Evolutionary conservation across 2,113 vertebrate genomes (phyloP), one percentile per base, ranked within the genome.

Genomic region (Acrocephalus arundinaceus): DNA sequence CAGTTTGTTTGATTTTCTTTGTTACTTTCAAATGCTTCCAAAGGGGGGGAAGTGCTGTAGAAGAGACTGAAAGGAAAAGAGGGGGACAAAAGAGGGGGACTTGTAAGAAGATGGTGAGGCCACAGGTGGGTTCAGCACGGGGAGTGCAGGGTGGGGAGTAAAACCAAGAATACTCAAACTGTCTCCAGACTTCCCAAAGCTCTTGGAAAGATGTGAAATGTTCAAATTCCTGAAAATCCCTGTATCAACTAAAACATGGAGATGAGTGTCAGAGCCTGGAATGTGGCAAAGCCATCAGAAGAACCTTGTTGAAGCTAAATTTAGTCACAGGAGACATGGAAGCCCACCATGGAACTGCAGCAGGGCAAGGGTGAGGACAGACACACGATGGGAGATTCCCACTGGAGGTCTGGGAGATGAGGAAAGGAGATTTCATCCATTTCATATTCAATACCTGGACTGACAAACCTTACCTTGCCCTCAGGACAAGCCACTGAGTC

Each of bases 161-260:
- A 57, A 46, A 48, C 19, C 31, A 43, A 77, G 58, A 54, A 22
- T 16, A 5, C 24, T 59, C 45, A 13, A 14, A 21, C 13, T 33
- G 31, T 51, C 58, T 77, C 68, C 95, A 93, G 92, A 15, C 68
- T 48, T 67, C 43, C 61, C 2, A 2, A 4, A 22, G 70, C 33
- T 62, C 66, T 19, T 11, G 1, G 67, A 82, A 30, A 87, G 67
- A 70, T 0, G 1, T 22, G 46, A 35, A 79, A 52, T 19, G 24
- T n/a, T 82, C 37, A 4, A 45, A 55, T 59, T 63, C 54, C 72
- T 80, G 67, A 54, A 80, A 84, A 68, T n/a, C 23, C 52, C 16
- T 16, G 2, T 27, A 22, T 20, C 14, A 10, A 1, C 41, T 39
- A 1, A 30, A 63, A 51, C 0, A 2, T 18, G 66, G 66, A 39